Base-by-base conservation (phyloP, 2,113 vertebrate species). In the Speoplatyrhinus poulsoni region DNA sequence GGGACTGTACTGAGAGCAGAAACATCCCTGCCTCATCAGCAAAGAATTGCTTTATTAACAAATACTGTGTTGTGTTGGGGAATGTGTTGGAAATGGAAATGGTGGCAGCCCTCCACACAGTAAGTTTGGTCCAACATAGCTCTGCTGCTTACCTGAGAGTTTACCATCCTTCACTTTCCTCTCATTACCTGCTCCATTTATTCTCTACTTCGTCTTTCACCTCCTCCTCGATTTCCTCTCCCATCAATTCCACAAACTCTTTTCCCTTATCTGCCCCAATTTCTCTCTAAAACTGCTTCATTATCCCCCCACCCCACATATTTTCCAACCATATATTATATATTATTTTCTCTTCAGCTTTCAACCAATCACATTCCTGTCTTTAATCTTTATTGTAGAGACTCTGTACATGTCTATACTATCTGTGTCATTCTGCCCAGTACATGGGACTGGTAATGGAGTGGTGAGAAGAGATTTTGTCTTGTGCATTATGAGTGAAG, bases 61-160 rank as follows among this genome's bases (percentile, higher is more conserved):
- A 82, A 85, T 85, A 67, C 82, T 75, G 70, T 49, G 59, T 73
- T 72, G 36, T 41, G 36, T 41, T 41, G 36, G 36, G 5, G 36
- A 41, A 41, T 41, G 36, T 41, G 36, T 41, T 82, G 33, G 77
- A 87, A 92, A 92, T 85, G 73, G 73, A 89, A 89, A 87, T 86
- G 89, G 70, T 75, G 67, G 77, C 73, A 76, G 66, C 85, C 75
- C 70, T 78, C 72, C 57, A 75, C 83, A 70, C 69, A 76, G 77
- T 79, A 88, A 86, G 70, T 88, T 86, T 2, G 33, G 69, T 64
- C 81, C 81, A 76, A 86, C 87, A 83, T 88, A 77, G 85, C 81
- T 80, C 82, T 84, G 70, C 86, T 89, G 70, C 86, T 89, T 88
- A 91, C 76, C 65, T 76, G 78, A 73, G 78, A 67, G 69, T 69